Conservation (phyloP, 2,113 vertebrate species). For the Psammodynastes pulverulentus region DNA sequence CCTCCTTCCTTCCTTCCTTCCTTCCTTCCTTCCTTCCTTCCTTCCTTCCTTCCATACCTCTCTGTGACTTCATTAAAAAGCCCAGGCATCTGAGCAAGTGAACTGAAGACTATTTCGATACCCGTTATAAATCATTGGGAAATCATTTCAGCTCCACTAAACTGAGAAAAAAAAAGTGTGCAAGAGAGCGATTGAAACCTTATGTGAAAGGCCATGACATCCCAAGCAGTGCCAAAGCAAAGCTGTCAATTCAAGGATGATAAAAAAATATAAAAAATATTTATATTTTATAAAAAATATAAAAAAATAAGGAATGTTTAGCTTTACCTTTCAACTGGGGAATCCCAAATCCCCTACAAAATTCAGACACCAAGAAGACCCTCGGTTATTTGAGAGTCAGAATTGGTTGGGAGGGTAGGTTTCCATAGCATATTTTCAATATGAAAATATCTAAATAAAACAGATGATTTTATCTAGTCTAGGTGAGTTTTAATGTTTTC, state of each 20-base stretch:
- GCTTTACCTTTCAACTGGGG: conserved; percentile 20
- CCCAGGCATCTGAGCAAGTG: background rate
- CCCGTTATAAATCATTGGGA: background rate
- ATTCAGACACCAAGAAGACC: conserved; percentile 4
- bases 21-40: background rate
- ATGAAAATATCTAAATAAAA: background rate
- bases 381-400: conserved; percentile 40
- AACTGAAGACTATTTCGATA: background rate
- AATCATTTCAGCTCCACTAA: background rate
- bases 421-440: conserved; percentile 65
- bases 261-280: too few relatives aligned
- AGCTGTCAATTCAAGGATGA: background rate
- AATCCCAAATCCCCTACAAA: conserved; percentile 37
- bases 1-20: too few relatives aligned
- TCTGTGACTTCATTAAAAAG: background rate
- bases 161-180: background rate
- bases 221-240: background rate
- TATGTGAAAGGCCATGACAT: background rate
- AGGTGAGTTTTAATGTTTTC: background rate
- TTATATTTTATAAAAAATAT: too few relatives aligned
- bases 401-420: conserved; percentile 33
- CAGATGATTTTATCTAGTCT: background rate
- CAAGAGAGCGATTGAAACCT: background rate
- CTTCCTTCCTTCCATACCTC: background rate
- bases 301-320: conserved; percentile 7